Base-by-base conservation (phyloP, 2,797 vertebrate genomes). In the Oryzias sinensis region DNA sequence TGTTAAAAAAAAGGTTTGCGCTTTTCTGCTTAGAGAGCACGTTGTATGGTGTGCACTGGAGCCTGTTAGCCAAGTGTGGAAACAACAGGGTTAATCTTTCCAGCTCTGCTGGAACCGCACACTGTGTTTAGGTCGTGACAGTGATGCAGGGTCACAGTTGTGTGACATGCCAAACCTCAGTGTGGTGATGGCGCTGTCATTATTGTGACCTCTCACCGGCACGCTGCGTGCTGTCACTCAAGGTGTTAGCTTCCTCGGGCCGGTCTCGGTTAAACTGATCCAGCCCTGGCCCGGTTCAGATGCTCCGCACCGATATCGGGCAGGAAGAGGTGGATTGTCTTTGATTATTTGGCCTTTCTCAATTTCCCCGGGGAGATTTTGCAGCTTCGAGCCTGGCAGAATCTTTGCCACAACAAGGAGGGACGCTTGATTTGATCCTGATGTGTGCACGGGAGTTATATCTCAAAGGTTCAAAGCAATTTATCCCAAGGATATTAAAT, bases 401-500 rank as follows among this genome's bases (percentile, higher is more conserved):
- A 63, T 69, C 49, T 72, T 64, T 62, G 58, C 71, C 60, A 45
- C 72, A 76, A 79, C 62, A 58, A 72, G 55, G 70, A 74, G 62
- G 57, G 59, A 77, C 66, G 69, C 80, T 68, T 88, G 86, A 90
- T 86, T 86, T 73, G 74, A 83, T 88, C 87, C 85, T 88, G 83
- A 86, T 89, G 86, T 86, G 80, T 75, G 70, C 81, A 85, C 59
- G 58, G 70, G 61, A 65, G 53, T 51, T 29, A 20, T 51, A 59
- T 87, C 86, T 83, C 74, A 37, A 49, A 71, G 77, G 83, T 80
- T 67, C 60, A 53, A 67, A 50, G 70, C 72, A 84, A 85, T 87
- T 82, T 74, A 85, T 82, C 80, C 67, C 59, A 74, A 79, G 82
- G 87, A 87, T 88, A 90, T 89, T 83, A 85, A 89, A 87, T 83